Base-by-base conservation (phyloP, 2,113 vertebrate species). In the Kobus ellipsiprymnus region DNA sequence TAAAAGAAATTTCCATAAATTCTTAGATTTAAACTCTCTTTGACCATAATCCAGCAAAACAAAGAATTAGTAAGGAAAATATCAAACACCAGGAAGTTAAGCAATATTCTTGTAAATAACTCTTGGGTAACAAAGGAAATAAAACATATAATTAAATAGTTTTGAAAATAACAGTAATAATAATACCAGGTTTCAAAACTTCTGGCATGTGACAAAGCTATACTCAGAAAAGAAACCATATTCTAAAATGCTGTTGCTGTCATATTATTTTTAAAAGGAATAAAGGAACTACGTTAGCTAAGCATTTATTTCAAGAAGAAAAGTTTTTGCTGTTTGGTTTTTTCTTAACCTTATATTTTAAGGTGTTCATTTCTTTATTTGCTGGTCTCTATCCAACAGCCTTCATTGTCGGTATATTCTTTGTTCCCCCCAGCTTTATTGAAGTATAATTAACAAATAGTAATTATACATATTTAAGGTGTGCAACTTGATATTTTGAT, bases 31-130 rank as follows among this genome's bases (percentile, higher is more conserved):
- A 95, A 96, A 64, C 12, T 82, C 83, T 74, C 80, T 97, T 94
- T 85, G 46, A 77, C 27, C 29, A 46, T 87, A 92, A 88, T 33
- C 64, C 57, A 93, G 67, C 29, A 83, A 78, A 82, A 91, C 77
- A 94, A 97, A 86, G 48, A 95, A 96, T 96, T 87, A 91, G 50
- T 74, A 84, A 97, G 92, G 87, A 98, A 97, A 97, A 86, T 67
- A 90, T 85, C 97, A 80, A 97, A 97, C 71, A 25, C 77, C 93
- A 97, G 95, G 88, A 98, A 97, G 92, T 98, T 97, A 98, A 95
- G 97, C 94, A 98, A 96, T 89, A 93, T 88, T 96, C 29, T 96
- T 97, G 55, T 85, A 95, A 97, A 96, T 97, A 97, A 97, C 71
- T 62, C 77, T 87, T 97, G 86, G 64, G 95, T 94, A 97, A 97